A percentile compares a stretch with the other conserved stretches of the same genome.
These are phyloP conservation scores for Arizona elegans DNA, from an alignment of 2,113 vertebrate species.

Conservation along the genomic window DNA sequence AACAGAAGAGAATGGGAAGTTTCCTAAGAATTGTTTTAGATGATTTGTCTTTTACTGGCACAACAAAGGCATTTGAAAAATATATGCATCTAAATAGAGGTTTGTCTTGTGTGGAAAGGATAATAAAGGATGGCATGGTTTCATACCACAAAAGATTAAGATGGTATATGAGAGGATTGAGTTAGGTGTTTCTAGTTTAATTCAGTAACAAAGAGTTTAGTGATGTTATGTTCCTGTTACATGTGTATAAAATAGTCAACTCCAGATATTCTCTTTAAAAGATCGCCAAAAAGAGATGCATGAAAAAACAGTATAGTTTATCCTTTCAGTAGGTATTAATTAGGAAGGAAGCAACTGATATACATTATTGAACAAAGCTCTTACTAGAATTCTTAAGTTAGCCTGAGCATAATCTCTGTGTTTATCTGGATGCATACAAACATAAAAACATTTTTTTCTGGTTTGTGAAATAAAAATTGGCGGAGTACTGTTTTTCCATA, in stretches of 20 bases:
- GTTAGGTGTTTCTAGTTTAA: not conserved
- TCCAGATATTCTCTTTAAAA: not conserved
- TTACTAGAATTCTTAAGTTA: slow-evolving; percentile 10
- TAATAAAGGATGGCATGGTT: not conserved
- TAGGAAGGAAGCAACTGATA: not conserved
- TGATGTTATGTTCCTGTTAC: not conserved
- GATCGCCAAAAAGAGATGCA: not conserved
- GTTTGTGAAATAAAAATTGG: not conserved
- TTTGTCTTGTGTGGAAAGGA: not conserved
- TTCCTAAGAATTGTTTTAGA: not conserved
- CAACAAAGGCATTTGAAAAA: not conserved
- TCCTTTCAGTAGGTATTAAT: not conserved
- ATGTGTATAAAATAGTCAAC: not conserved
- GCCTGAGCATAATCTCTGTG: not conserved
- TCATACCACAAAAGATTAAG: not conserved
- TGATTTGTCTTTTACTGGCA: not conserved
- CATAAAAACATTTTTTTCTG: not conserved
- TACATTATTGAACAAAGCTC: not conserved
- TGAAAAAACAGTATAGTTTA: not conserved
- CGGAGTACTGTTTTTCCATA: not conserved
- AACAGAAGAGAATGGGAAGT: not conserved
- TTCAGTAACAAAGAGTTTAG: not conserved
- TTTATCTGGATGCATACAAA: not conserved
- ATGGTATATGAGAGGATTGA: not conserved
- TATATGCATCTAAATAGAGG: not conserved